A percentile compares a stretch with the other conserved stretches of the same genome.
These are phyloP conservation scores for Pelobates fuscus DNA, from an alignment of 2,113 vertebrate genomes.

Conservation along the genomic window DNA sequence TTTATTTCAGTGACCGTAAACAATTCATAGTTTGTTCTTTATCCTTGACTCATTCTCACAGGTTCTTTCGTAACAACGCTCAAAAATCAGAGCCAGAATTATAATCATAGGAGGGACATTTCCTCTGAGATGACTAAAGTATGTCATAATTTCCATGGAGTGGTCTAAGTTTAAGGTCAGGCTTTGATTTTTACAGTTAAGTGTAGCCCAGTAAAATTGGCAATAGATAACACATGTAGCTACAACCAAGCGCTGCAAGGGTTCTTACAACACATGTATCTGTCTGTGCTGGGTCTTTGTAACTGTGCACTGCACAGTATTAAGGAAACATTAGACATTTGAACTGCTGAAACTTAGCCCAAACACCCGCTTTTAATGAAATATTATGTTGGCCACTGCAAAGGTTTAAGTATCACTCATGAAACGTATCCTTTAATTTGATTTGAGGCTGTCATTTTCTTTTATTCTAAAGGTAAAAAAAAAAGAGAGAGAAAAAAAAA, in stretches of 20 bases:
- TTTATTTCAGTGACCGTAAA: neutral
- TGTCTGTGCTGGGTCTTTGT: neutral
- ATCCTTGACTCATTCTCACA: slow-evolving; percentile 16
- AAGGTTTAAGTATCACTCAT: too few relatives aligned
- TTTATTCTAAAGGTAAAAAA: too few relatives aligned
- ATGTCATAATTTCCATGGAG: slow-evolving; percentile 27
- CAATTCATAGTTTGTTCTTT: slow-evolving; percentile 3
- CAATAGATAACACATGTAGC: slow-evolving; percentile 3
- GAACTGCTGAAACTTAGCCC: neutral
- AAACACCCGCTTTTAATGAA: too few relatives aligned
- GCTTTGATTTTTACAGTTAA: slow-evolving; percentile 7
- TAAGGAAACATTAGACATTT: neutral
- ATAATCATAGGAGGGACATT: slow-evolving; percentile 9
- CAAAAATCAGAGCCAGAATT: neutral
- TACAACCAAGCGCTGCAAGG: neutral
- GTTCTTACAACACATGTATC: neutral
- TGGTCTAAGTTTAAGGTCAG: slow-evolving; percentile 15
- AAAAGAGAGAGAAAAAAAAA: too few relatives aligned
- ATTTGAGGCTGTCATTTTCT: neutral
- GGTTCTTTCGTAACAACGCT: slow-evolving; percentile 4
- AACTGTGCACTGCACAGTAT: neutral
- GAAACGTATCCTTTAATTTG: too few relatives aligned
- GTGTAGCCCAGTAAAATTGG: neutral
- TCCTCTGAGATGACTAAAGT: slow-evolving; percentile 17
- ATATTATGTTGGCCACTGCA: too few relatives aligned